Base-by-base conservation (phyloP, 2,888 invertebrate species). In the Holacanthella duospinosa region DNA sequence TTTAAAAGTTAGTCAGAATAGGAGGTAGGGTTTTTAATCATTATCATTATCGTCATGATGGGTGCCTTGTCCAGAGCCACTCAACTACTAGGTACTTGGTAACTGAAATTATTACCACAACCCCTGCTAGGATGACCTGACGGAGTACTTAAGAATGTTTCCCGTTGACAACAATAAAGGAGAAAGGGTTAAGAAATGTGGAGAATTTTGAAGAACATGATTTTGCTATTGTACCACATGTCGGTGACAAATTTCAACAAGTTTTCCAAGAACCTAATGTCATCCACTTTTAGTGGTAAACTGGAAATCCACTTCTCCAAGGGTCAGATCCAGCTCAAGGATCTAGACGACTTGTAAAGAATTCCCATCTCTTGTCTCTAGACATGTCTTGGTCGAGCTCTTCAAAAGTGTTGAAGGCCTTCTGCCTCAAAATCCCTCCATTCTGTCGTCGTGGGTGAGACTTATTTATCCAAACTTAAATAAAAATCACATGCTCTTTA, bases 201-300 rank as follows among this genome's bases (percentile, higher is more conserved):
- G 61, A 61, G 67, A 70, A 70, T 70, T 66, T 63, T 6, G 55
- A 9, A 28, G 56, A 60, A 70, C 70, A 70, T 66, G 67, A 67
- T 67, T 70, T 70, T 66, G 67, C 70, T 64, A 68, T 70, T 70
- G 69, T 68, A 64, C 58, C 62, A 61, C 56, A 57, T 66, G 68
- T 67, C 66, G 62, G 62, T 64, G 70, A 70, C 70, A 70, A 70
- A 70, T 70, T 68, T 70, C 70, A 68, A 68, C 68, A 65, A 70
- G 64, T 66, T 61, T 55, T 67, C 64, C 57, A n/a, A 58, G 55
- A 44, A 56, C 62, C 67, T 68, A 67, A 67, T 67, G 68, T 63
- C 67, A 67, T 67, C 70, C 66, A 68, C 64, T 68, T 66, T 68
- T 59, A 56, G 55, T 48, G 6, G 12, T 48, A 61, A 59, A 61